These are phyloP conservation scores for Macrostomum lignano DNA, from an alignment of 1,140 invertebrate genomes.

Conservation along the genomic window DNA sequence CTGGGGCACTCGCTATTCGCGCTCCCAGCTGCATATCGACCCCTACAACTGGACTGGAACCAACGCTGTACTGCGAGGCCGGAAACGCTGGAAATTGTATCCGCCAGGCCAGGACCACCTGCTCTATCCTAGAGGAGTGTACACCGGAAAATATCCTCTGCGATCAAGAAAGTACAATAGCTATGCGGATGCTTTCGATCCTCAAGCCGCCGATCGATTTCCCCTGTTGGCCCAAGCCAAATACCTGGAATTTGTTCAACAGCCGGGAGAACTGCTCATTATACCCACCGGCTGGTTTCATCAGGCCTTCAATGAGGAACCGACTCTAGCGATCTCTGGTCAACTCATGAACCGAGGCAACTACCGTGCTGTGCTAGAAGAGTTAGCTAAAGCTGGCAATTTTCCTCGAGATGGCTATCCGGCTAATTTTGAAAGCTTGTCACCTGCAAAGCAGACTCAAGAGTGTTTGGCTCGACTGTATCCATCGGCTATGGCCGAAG, in stretches of 20 bases:
- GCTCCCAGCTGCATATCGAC: constrained; percentile 22
- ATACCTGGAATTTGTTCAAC: constrained; percentile 17
- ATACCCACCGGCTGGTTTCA: constrained; percentile 26
- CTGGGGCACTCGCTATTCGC: constrained; percentile 19
- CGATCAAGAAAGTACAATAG: constrained; percentile 23
- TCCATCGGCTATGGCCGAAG: too few relatives aligned
- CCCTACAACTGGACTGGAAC: constrained; percentile 27
- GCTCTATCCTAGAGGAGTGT: constrained; percentile 11
- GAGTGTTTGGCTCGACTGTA: too few relatives aligned
- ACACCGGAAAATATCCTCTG: constrained; percentile 18
- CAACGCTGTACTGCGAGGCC: constrained; percentile 18
- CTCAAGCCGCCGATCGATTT: constrained; percentile 9
- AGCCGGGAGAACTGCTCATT: constrained; percentile 19
- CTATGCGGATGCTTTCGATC: constrained; percentile 11
- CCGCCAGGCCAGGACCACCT: constrained; percentile 21
- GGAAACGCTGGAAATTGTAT: constrained; percentile 20
- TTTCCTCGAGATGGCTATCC: neutral
- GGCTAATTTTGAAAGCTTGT: neutral
- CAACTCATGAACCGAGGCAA: constrained; percentile 24
- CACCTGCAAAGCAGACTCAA: too few relatives aligned
- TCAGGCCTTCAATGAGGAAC: constrained; percentile 19
- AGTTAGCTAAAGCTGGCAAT: constrained; percentile 14
- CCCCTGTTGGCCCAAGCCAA: constrained; percentile 11
- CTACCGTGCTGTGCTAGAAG: constrained; percentile 18
- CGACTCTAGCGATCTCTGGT: constrained; percentile 17